Evolutionary conservation across 2,888 invertebrate species (phyloP), one percentile per base, ranked within the genome.

Genomic region (Clistopyga incitator): DNA sequence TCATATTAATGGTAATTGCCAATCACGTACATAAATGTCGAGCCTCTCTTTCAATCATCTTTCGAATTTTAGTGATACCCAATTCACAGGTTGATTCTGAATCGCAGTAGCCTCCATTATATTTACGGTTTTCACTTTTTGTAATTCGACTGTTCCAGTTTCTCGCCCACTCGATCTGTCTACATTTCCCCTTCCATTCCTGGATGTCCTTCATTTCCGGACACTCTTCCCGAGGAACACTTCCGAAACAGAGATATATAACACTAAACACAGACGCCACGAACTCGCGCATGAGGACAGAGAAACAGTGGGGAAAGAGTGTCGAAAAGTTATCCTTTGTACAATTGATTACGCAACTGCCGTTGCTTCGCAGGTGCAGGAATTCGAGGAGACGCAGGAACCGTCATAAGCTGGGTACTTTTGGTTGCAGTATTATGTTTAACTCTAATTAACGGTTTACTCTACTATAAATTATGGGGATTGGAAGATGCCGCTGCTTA

Each of bases 381-480:
- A 61, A 81, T 87, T 70, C 86, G 91, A 72, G 84, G 87, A 18
- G 92, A 93, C 52, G 86, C 90, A 10, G 90, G 89, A 76, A 89
- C 89, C 78, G 90, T 93, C 74, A 88, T 93, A 29, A 92, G 92
- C 83, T 94, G 94, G 91, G 88, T 96, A 86, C 94, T 96, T 93
- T 94, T 96, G 89, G 93, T 95, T 86, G 94, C 95, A 87, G 94
- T 96, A 86, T 94, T 97, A 38, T 91, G 94, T 88, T 93, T 97
- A 89, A 93, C 95, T 56, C 88, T 96, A 86, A 95, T 96, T 91
- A 97, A 97, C 94, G 97, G 96, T 86, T 94, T 97, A 92, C 95
- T 98, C 82, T 97, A 97, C 94, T 97, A 97, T 94, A 96, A 97
- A 94, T 94, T 98, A 87, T 97, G 97, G 96, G 94, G 95, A 87